Evolutionary conservation across 2,113 vertebrate species (phyloP).

Genomic region (Oostethus manadensis): DNA sequence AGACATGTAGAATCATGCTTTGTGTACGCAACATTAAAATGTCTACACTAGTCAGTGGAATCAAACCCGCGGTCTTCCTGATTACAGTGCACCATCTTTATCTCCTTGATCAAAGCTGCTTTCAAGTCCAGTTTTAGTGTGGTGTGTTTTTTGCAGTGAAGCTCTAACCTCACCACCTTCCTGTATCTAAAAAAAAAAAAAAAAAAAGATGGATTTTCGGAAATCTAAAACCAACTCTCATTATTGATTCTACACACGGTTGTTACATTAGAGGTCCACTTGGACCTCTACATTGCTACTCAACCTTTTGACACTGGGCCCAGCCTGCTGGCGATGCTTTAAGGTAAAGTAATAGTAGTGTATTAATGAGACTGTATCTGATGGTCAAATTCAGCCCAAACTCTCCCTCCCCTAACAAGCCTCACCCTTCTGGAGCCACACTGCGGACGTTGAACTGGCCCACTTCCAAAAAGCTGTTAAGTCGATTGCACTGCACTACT

Average conservation of each 20-base stretch:
- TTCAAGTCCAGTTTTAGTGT: slow-evolving; percentile 12
- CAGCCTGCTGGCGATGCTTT: slow-evolving; percentile 28
- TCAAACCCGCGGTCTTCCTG: not conserved
- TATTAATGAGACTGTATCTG: slow-evolving; percentile 42
- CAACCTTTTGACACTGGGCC: slow-evolving; percentile 31
- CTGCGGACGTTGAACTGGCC: slow-evolving; percentile 54
- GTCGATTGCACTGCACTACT: slow-evolving; percentile 62
- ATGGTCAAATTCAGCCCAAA: slow-evolving; percentile 43
- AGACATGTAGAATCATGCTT: not conserved
- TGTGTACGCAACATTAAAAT: not conserved
- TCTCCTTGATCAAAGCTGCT: not conserved
- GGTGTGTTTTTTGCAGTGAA: slow-evolving; percentile 29
- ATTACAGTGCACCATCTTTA: not conserved
- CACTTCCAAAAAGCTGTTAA: slow-evolving; percentile 59
- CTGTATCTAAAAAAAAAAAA: slow-evolving; percentile 33
- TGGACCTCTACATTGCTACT: slow-evolving; percentile 35
- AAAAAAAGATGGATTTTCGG: slow-evolving; percentile 59
- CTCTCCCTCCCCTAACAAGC: not conserved
- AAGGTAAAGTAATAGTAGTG: slow-evolving; percentile 42
- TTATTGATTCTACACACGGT: slow-evolving; percentile 52
- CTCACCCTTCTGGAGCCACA: slow-evolving; percentile 11
- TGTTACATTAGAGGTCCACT: slow-evolving; percentile 46
- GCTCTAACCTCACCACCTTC: slow-evolving; percentile 39
- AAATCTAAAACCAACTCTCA: slow-evolving; percentile 57
- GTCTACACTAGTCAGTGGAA: too few relatives aligned